Conservation (phyloP, 2,113 vertebrate species). For the Triplophysa rosa region DNA sequence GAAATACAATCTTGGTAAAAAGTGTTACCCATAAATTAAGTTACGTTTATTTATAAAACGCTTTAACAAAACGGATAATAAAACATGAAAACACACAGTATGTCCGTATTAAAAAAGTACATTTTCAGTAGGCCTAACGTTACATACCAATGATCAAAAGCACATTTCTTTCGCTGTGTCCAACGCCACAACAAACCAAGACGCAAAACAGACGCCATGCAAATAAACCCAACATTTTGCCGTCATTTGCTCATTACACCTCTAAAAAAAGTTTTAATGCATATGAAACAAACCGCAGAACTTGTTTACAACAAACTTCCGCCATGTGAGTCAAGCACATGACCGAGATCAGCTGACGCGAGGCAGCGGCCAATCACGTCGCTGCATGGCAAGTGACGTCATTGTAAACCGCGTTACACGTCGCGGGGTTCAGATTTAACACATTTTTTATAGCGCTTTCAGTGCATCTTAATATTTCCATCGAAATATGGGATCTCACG, state of each 20-base stretch:
- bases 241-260: neutral
- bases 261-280: neutral
- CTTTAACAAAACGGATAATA: too few relatives aligned
- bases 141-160: slow-evolving; percentile 77
- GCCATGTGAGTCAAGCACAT: slow-evolving; percentile 2
- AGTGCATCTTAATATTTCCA: neutral
- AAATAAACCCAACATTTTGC: neutral
- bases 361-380: neutral
- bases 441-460: too few relatives aligned
- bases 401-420: neutral
- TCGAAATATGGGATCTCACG: neutral
- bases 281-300: neutral
- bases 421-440: neutral
- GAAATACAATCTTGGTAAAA: too few relatives aligned
- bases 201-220: neutral
- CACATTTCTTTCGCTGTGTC: slow-evolving; percentile 65
- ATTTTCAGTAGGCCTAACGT: neutral
- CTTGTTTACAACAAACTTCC: slow-evolving; percentile 7
- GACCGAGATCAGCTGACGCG: slow-evolving; percentile 17
- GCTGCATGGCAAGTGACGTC: neutral
- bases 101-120: too few relatives aligned
- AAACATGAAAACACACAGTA: neutral
- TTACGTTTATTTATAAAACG: too few relatives aligned
- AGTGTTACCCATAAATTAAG: too few relatives aligned
- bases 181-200: neutral